Evolutionary conservation across 2,797 vertebrate genomes (phyloP).

Genomic region (Pelodytes ibericus): DNA sequence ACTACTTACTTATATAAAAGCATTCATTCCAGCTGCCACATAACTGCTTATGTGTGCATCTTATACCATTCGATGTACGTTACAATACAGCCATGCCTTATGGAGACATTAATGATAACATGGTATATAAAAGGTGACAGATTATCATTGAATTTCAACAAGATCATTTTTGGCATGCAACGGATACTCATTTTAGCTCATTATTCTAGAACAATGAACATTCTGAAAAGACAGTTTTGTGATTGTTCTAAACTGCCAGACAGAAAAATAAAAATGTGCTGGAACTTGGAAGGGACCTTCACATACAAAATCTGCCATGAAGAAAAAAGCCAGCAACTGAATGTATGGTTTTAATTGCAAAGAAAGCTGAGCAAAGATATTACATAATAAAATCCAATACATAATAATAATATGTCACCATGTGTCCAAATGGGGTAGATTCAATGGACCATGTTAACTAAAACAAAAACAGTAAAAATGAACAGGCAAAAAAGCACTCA

Average conservation of each 20-base stretch:
- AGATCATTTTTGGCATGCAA: neutral
- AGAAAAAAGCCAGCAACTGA: neutral
- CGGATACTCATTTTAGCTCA: neutral
- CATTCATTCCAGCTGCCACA: neutral
- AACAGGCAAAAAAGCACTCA: no score
- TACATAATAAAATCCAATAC: no score
- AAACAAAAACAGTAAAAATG: no score
- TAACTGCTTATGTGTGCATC: neutral
- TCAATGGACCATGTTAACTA: no score
- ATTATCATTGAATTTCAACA: neutral
- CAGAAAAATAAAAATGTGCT: slow-evolving; percentile 1
- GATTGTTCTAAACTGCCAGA: neutral
- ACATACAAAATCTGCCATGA: neutral
- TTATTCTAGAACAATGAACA: neutral
- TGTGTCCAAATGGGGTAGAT: no score
- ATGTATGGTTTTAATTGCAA: no score
- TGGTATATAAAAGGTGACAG: neutral
- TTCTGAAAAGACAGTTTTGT: slow-evolving; percentile 10
- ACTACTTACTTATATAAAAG: no score
- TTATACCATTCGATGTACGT: neutral
- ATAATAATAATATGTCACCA: no score
- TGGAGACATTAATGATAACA: neutral
- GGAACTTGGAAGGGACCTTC: neutral
- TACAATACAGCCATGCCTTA: neutral
- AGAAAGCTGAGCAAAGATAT: no score